A percentile compares a stretch with the other conserved stretches of the same genome.
Evolutionary conservation across 2,113 vertebrate genomes (phyloP).

Genomic region (Spilogale gracilis): DNA sequence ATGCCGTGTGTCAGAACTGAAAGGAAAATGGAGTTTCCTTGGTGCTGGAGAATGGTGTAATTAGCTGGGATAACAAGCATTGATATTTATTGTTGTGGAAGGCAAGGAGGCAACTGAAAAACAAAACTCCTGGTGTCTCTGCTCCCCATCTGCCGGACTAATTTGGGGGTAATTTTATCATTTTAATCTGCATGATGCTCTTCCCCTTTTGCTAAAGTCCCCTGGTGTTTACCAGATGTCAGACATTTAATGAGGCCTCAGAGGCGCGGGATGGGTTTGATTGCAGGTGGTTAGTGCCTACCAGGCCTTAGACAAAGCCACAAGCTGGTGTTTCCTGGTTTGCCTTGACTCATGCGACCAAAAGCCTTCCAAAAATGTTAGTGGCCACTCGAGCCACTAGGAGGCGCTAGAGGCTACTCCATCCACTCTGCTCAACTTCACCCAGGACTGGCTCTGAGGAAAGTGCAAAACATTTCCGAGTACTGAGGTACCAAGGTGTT

Average conservation of each 20-base stretch:
- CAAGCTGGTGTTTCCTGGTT: neutral
- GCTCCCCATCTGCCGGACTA: constrained; percentile 66
- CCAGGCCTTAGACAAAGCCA: constrained; percentile 9
- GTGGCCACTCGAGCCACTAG: constrained; percentile 56
- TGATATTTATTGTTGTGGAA: constrained; percentile 66
- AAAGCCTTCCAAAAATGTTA: neutral
- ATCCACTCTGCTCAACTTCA: neutral
- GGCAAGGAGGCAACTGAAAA: constrained; percentile 67
- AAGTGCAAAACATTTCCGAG: neutral
- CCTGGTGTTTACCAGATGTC: constrained; percentile 57
- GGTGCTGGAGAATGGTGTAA: constrained; percentile 51
- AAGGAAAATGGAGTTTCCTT: constrained; percentile 75
- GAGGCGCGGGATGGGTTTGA: neutral
- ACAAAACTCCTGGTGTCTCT: constrained; percentile 62
- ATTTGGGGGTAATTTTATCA: constrained; percentile 66
- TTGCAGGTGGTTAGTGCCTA: constrained; percentile 24
- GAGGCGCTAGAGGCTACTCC: constrained; percentile 67
- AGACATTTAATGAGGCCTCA: constrained; percentile 39
- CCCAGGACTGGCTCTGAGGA: neutral
- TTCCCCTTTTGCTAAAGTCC: constrained; percentile 24
- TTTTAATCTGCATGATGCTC: constrained; percentile 52
- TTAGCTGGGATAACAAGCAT: constrained; percentile 59
- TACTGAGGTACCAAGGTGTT: neutral
- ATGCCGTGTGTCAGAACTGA: constrained; percentile 66
- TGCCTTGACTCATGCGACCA: neutral